These are phyloP conservation scores for Yponomeuta sedellus DNA, from an alignment of 2,888 invertebrate genomes.

Conservation along the genomic window DNA sequence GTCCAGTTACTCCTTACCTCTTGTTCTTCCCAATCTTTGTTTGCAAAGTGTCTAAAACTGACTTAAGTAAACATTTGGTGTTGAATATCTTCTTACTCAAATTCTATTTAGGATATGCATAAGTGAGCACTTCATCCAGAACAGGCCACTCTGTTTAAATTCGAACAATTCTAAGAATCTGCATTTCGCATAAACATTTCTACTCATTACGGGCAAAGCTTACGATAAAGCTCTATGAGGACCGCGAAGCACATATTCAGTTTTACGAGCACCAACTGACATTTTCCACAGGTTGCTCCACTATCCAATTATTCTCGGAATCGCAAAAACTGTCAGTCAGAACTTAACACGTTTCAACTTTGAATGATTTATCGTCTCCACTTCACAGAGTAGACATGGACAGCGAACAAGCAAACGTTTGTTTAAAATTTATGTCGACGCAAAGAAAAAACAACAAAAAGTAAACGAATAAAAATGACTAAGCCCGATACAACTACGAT, in stretches of 20 bases:
- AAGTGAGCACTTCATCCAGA: background rate
- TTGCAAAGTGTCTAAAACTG: background rate
- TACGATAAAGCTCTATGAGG: background rate
- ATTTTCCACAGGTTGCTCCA: slow-evolving; percentile 9
- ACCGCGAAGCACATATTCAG: background rate
- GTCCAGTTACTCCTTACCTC: no score
- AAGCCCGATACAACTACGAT: background rate
- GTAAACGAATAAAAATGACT: no score
- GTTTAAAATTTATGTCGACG: background rate
- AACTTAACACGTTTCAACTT: slow-evolving; percentile 21
- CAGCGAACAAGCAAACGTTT: background rate
- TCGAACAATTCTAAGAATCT: background rate
- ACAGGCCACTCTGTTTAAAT: background rate
- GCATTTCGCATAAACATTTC: background rate
- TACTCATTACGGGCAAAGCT: background rate
- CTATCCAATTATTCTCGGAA: slow-evolving; percentile 22
- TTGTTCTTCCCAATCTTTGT: no score
- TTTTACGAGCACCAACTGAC: background rate
- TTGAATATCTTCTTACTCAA: background rate
- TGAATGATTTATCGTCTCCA: slow-evolving; percentile 21
- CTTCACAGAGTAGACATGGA: background rate
- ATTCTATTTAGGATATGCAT: background rate
- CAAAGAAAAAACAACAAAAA: no score
- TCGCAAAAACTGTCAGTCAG: slow-evolving; percentile 21
- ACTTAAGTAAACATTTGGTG: background rate